Evolutionary conservation across 2,888 invertebrate genomes (phyloP), one percentile per base, ranked within the genome.

Genomic region (Caradrina kadenii): DNA sequence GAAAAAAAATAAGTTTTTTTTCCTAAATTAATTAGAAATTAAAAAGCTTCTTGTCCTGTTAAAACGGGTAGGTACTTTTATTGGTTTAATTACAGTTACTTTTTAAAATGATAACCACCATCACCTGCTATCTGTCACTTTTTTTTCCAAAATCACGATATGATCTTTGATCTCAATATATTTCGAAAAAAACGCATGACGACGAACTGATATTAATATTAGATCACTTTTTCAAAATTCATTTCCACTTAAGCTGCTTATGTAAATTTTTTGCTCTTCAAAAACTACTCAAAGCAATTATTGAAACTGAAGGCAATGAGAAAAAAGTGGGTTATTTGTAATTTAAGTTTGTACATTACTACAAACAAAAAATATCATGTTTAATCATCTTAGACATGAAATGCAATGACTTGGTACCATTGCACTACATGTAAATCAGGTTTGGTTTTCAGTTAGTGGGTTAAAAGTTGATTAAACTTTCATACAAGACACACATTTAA

Each of bases 251-350:
- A 53, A 63, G 48, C 69, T 45, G 53, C 49, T 62, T 73, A 62
- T 26, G 13, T 26, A 10, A 26, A 26, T 53, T 75, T 75, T 70
- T 75, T 71, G 63, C 60, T 58, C 52, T 52, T 63, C 31, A 56
- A 42, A 45, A 75, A 56, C 59, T 49, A 45, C 48, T 69, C 50
- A 53, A 64, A 58, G 77, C 71, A 75, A 76, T 76, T 71, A 75
- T 58, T 3, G 42, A 70, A 55, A 60, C 52, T 69, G 48, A 52
- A 50, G 42, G 56, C 52, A 53, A 64, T 76, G 48, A 52, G 13
- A 63, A 76, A 75, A 75, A 76, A 53, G 56, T 45, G 21, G 26
- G 53, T 52, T 55, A 73, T 64, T 45, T 35, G 19, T 22, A 56
- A 58, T 64, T 58, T 21, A 55, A 54, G 63, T 55, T 60, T 17